phyloP scores from a whole-genome alignment of 2,888 invertebrate genomes.

The Dicranocentrus wangi region DNA sequence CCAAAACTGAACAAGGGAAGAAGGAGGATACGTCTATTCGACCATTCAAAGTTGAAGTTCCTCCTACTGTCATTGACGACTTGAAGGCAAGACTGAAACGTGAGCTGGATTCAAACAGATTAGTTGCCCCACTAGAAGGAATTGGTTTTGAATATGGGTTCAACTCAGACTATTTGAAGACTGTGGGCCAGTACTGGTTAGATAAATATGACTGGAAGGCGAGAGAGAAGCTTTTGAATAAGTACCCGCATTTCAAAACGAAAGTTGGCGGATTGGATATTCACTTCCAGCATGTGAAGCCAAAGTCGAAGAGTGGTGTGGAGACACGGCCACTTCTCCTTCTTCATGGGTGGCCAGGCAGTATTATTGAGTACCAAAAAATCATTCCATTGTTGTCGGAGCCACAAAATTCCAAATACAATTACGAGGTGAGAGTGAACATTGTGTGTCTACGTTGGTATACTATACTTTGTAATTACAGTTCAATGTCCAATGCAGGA shows the following conservation, averaged over 20 bases:
- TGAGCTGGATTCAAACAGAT: slow-evolving; percentile 75
- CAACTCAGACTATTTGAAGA: slow-evolving; percentile 81
- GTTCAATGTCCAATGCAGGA: not conserved
- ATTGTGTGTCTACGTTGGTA: not conserved
- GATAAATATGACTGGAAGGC: slow-evolving; percentile 83
- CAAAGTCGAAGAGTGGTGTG: slow-evolving; percentile 33
- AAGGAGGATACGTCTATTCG: slow-evolving; percentile 71
- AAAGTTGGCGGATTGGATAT: slow-evolving; percentile 85
- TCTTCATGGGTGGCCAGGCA: slow-evolving; percentile 67
- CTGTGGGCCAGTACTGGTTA: slow-evolving; percentile 84
- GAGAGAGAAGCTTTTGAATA: slow-evolving; percentile 82
- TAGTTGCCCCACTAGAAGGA: slow-evolving; percentile 75
- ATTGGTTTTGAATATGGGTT: slow-evolving; percentile 87
- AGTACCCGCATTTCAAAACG: slow-evolving; percentile 84
- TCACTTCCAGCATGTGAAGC: slow-evolving; percentile 84
- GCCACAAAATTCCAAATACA: slow-evolving; percentile 37
- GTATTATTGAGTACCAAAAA: slow-evolving; percentile 58
- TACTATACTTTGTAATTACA: not conserved
- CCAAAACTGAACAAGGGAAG: slow-evolving; percentile 72
- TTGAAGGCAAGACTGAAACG: slow-evolving; percentile 80
- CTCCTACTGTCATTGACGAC: slow-evolving; percentile 77
- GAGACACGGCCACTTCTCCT: slow-evolving; percentile 14
- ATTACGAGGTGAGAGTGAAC: slow-evolving; percentile 10
- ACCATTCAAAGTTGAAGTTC: slow-evolving; percentile 79
- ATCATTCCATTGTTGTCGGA: slow-evolving; percentile 66